Conservation (phyloP, 1,140 invertebrate genomes). For the Drosophila rhopaloa region DNA sequence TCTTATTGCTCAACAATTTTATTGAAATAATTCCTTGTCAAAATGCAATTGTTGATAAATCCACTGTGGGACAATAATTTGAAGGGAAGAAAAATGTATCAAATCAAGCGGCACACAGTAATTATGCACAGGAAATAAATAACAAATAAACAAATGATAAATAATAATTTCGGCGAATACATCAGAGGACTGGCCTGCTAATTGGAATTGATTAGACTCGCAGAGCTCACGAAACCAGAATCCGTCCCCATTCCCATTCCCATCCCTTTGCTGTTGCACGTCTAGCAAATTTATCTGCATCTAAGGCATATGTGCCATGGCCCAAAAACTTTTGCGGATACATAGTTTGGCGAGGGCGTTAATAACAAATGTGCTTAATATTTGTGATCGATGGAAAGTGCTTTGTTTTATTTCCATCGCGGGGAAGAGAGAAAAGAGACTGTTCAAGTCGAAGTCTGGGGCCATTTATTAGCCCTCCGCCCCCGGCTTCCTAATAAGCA, state of each 20-base stretch:
- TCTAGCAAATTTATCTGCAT: constrained; percentile 81
- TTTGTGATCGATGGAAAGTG: constrained; percentile 81
- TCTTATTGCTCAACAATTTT: too few relatives aligned
- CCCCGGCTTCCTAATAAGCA: constrained; percentile 48
- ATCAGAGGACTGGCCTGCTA: constrained; percentile 80
- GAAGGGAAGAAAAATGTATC: constrained; percentile 3
- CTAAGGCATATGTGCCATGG: constrained; percentile 72
- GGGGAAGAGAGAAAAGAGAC: constrained; percentile 10
- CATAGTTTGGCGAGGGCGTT: constrained; percentile 43
- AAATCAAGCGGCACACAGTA: constrained; percentile 13
- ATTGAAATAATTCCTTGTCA: too few relatives aligned
- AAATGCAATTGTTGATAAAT: too few relatives aligned
- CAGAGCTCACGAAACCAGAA: constrained; percentile 44
- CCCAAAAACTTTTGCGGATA: constrained; percentile 43
- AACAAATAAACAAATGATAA: constrained; percentile 81
- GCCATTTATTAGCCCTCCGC: constrained; percentile 59
- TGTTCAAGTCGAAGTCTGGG: constrained; percentile 34
- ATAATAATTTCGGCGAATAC: constrained; percentile 83
- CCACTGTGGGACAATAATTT: not conserved
- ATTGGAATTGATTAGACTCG: constrained; percentile 83
- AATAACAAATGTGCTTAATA: constrained; percentile 82
- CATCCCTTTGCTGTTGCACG: constrained; percentile 61
- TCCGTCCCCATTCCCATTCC: constrained; percentile 6
- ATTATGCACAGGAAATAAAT: constrained; percentile 61
- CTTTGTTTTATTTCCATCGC: constrained; percentile 68